These are phyloP conservation scores for Ips nitidus DNA, from an alignment of 1,140 invertebrate genomes.

Conservation along the genomic window DNA sequence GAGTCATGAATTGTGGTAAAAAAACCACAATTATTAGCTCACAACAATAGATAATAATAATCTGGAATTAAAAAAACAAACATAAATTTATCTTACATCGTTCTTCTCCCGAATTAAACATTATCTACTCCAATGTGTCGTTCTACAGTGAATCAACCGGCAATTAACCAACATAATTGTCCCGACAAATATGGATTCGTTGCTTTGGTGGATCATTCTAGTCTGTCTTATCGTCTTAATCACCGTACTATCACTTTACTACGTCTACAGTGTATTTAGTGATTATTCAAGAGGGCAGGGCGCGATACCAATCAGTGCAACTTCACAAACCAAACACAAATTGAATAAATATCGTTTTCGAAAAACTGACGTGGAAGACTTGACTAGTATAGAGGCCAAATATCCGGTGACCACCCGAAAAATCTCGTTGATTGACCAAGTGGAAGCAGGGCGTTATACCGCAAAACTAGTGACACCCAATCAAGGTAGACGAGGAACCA, in stretches of 20 bases:
- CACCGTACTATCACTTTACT: constrained; percentile 29
- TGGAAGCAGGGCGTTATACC: not conserved
- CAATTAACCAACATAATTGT: not conserved
- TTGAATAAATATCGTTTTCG: not conserved
- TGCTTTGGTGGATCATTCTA: constrained; percentile 39
- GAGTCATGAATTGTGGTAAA: too few species aligned
- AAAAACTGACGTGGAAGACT: constrained; percentile 33
- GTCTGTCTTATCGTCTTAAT: constrained; percentile 25
- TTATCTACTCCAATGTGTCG: too few species aligned
- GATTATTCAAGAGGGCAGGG: constrained; percentile 14
- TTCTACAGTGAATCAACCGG: not conserved
- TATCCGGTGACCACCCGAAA: constrained; percentile 6
- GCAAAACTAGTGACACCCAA: not conserved
- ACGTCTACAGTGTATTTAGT: constrained; percentile 20
- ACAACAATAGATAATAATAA: too few species aligned
- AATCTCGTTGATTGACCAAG: not conserved
- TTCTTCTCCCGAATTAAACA: too few species aligned
- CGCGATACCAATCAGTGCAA: not conserved
- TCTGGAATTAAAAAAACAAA: too few species aligned
- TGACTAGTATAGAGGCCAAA: constrained; percentile 26
- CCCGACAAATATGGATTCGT: constrained; percentile 22
- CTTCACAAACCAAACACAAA: too few species aligned
- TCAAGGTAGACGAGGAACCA: not conserved
- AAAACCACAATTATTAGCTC: too few species aligned
- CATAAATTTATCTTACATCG: too few species aligned